phyloP scores from a whole-genome alignment of 37 sponge, comb jelly and placozoan species.

The Bolinopsis microptera region DNA sequence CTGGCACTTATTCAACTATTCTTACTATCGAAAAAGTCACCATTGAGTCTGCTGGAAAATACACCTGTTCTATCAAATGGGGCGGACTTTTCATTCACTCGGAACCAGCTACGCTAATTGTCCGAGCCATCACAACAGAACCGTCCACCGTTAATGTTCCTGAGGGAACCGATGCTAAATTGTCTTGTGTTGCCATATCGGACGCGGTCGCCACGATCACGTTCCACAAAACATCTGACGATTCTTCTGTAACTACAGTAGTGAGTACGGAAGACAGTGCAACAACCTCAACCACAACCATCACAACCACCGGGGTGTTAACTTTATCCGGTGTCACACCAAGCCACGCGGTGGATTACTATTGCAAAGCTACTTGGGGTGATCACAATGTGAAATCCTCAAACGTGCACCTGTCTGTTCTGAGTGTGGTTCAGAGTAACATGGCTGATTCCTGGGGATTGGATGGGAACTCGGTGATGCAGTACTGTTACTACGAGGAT shows the following conservation, averaged over 20 bases:
- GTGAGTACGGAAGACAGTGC: neutral
- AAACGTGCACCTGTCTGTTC: neutral
- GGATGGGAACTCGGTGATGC: neutral
- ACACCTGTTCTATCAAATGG: slow-evolving; percentile 16
- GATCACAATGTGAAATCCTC: neutral
- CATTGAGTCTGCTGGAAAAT: neutral
- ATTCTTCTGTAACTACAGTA: neutral
- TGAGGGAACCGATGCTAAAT: neutral
- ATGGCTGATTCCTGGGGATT: neutral
- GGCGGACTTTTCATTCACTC: neutral
- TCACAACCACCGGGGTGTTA: neutral
- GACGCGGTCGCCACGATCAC: neutral
- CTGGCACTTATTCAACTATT: neutral
- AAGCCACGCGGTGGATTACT: neutral
- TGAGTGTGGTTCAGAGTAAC: neutral
- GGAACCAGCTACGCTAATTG: neutral
- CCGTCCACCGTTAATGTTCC: neutral
- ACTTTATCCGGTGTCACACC: neutral
- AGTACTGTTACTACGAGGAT: neutral
- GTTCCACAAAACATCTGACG: slow-evolving; percentile 15
- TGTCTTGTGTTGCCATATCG: neutral
- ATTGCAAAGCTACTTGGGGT: slow-evolving; percentile 29
- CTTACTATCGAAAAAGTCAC: neutral
- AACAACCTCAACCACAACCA: neutral
- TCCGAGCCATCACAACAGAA: neutral